Evolutionary conservation across 2,113 vertebrate genomes (phyloP).

Genomic region (Phoenicopterus ruber): DNA sequence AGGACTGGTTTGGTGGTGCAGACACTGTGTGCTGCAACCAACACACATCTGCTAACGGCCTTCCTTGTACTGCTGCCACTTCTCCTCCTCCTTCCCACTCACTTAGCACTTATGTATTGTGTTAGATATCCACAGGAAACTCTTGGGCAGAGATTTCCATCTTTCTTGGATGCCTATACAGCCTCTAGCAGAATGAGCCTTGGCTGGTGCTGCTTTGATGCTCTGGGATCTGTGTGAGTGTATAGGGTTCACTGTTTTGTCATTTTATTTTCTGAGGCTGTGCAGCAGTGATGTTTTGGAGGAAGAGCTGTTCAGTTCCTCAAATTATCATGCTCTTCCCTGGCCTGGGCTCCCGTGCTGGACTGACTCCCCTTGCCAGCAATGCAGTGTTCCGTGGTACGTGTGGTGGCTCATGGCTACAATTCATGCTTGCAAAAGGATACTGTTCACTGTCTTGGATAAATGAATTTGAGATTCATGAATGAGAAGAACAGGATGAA

Average conservation of each 20-base stretch:
- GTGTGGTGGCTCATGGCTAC: accelerated
- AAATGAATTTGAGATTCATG: background rate
- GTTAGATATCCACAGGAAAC: background rate
- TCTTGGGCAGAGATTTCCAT: background rate
- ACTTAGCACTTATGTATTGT: background rate
- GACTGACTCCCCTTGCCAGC: background rate
- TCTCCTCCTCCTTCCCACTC: background rate
- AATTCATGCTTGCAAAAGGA: background rate
- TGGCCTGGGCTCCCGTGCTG: accelerated
- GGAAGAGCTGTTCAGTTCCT: background rate
- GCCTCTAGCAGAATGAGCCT: background rate
- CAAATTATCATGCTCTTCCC: background rate
- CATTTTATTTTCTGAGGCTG: background rate
- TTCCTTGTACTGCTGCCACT: background rate
- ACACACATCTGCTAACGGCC: accelerated
- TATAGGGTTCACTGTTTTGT: background rate
- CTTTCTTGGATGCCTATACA: background rate
- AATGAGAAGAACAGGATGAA: background rate
- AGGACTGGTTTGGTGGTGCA: background rate
- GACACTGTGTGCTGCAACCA: background rate
- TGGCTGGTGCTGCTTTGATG: background rate
- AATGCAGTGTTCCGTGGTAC: accelerated
- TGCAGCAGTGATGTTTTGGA: background rate
- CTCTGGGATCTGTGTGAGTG: background rate
- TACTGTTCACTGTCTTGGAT: background rate